Conservation (phyloP, 2,888 invertebrate species). For the Eupeodes luniger region DNA sequence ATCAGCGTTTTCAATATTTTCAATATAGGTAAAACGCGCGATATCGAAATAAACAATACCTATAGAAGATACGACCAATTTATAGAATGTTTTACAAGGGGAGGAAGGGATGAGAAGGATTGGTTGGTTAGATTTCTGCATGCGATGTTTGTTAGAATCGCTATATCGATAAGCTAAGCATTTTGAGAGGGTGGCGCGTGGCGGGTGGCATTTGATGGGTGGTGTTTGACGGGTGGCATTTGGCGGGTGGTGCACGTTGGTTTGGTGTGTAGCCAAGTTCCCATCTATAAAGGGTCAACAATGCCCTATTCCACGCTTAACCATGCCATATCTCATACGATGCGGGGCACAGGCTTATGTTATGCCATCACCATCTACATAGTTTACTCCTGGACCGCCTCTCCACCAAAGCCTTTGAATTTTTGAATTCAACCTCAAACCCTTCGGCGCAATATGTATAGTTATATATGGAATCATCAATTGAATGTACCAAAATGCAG, state of each 20-base stretch:
- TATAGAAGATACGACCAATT: no score
- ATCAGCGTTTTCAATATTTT: constrained; percentile 73
- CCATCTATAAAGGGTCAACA: constrained; percentile 56
- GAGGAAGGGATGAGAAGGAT: no score
- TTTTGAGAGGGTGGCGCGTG: constrained; percentile 32
- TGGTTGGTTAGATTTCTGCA: constrained; percentile 6
- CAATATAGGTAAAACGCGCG: neutral
- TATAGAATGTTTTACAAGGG: no score
- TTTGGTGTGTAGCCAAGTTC: constrained; percentile 41
- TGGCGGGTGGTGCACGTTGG: neutral
- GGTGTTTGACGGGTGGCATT: neutral
- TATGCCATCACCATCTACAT: neutral
- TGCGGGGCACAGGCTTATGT: constrained; percentile 15
- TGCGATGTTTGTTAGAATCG: constrained; percentile 20
- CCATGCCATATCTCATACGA: neutral
- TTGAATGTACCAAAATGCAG: constrained; percentile 49
- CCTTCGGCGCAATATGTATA: neutral
- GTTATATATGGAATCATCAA: constrained; percentile 43
- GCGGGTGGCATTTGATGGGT: neutral
- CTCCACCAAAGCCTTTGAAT: neutral
- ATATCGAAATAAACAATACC: neutral
- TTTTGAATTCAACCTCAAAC: neutral
- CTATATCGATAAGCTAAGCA: constrained; percentile 64
- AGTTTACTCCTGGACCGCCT: neutral
- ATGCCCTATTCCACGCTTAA: constrained; percentile 14